Conservation (phyloP, 2,888 invertebrate genomes). For the Saturnia pavonia region DNA sequence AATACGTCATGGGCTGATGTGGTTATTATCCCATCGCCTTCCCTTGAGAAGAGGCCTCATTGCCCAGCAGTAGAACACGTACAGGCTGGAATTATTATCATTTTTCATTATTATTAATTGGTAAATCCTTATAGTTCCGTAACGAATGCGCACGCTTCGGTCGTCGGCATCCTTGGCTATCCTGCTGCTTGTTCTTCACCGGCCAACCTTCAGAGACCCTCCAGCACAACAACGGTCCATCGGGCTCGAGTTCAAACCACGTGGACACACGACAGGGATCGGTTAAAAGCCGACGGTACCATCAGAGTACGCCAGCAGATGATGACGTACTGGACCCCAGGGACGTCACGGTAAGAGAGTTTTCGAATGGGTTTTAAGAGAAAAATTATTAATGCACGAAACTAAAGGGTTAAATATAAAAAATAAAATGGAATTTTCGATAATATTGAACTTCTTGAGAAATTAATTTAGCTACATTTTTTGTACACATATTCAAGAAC, state of each 20-base stretch:
- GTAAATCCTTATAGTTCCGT: conserved; percentile 65
- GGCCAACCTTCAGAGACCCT: conserved; percentile 50
- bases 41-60: too few species aligned
- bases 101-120: too few species aligned
- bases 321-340: conserved; percentile 68
- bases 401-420: background rate
- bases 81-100: too few species aligned
- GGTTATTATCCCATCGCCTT: too few species aligned
- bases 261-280: conserved; percentile 66
- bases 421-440: background rate
- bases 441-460: background rate
- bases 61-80: too few species aligned
- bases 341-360: conserved; percentile 67
- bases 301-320: conserved; percentile 58
- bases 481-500: too few species aligned
- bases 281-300: conserved; percentile 67
- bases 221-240: conserved; percentile 42
- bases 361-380: background rate
- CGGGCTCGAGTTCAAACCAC: conserved; percentile 60
- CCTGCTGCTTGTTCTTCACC: conserved; percentile 67
- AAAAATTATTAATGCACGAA: background rate
- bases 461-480: background rate
- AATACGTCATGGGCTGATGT: too few species aligned
- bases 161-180: conserved; percentile 70
- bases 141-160: conserved; percentile 70